Evolutionary conservation across 2,113 vertebrate species (phyloP).

Genomic region (Dasypus novemcinctus): DNA sequence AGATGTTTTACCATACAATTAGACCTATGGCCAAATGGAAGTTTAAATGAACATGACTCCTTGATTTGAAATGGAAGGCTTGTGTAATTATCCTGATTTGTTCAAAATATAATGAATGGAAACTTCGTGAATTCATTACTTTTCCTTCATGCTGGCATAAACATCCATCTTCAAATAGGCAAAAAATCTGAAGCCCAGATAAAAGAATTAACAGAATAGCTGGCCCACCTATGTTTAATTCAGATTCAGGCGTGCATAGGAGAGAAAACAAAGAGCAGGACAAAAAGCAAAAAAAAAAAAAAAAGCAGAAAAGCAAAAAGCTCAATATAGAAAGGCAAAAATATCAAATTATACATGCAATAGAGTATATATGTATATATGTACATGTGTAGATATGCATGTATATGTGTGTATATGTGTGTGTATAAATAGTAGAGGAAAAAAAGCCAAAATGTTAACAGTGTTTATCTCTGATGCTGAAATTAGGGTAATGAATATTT

Average conservation of each 20-base stretch:
- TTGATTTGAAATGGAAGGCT: neutral
- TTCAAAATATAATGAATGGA: neutral
- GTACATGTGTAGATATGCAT: neutral
- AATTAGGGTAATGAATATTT: neutral
- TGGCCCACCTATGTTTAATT: neutral
- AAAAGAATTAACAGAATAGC: neutral
- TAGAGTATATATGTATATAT: neutral
- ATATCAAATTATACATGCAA: neutral
- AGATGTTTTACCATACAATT: neutral
- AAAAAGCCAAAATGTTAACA: neutral
- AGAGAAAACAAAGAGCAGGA: neutral
- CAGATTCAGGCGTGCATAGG: neutral
- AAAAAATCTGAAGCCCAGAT: neutral
- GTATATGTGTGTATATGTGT: too few relatives aligned
- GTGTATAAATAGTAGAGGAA: neutral
- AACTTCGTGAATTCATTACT: neutral
- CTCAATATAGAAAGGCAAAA: neutral
- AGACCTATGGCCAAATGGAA: neutral
- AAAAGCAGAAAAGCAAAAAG: too few relatives aligned
- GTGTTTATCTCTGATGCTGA: neutral
- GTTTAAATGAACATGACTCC: neutral
- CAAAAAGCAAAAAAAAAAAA: neutral
- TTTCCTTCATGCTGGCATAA: neutral
- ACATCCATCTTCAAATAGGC: neutral
- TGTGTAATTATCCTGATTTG: neutral